Base-by-base conservation (phyloP, 2,113 vertebrate species). In the Puffinus mauretanicus region DNA sequence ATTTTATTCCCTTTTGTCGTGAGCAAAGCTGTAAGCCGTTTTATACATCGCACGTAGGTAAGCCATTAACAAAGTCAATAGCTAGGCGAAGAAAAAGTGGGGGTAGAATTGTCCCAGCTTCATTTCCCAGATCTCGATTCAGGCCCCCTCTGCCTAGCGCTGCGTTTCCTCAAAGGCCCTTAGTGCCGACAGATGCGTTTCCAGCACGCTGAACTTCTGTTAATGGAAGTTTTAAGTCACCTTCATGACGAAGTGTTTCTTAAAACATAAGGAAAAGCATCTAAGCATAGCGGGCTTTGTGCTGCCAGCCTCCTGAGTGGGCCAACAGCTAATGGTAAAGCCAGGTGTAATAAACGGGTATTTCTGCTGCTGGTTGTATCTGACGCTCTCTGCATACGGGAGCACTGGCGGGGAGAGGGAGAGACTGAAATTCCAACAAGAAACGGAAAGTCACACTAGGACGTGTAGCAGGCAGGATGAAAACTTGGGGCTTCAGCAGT, bases 1-100 rank as follows among this genome's bases (percentile, higher is more conserved):
- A 98, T 98, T 98, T 98, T 98, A 98, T 98, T 98, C 97, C 97
- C 97, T 98, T 98, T 98, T 92, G 95, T 57, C 72, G 94, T 97
- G 96, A 98, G 86, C 85, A 95, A 95, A 97, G 97, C 86, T 95
- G 82, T 67, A 93, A 97, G 94, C 92, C 86, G 19, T 88, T 95
- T 85, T 90, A 96, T 91, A 98, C 96, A 97, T 82, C 0, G 40
- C 91, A 60, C 86, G 82, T 62, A 97, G 94, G 95, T 92, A 96
- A 96, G 88, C 83, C 92, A 76, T 80, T 87, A 89, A 90, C 96
- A 97, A 64, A 55, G 83, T 42, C 16, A 96, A 65, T 5, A 94
- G 49, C 70, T 46, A 69, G 44, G 67, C 26, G 46, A 61, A 58
- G 46, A 46, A 75, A 73, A 89, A 84, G 17, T 10, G 22, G 34